Conservation (phyloP, 2,888 invertebrate species). For the Ochropleura leucogaster region DNA sequence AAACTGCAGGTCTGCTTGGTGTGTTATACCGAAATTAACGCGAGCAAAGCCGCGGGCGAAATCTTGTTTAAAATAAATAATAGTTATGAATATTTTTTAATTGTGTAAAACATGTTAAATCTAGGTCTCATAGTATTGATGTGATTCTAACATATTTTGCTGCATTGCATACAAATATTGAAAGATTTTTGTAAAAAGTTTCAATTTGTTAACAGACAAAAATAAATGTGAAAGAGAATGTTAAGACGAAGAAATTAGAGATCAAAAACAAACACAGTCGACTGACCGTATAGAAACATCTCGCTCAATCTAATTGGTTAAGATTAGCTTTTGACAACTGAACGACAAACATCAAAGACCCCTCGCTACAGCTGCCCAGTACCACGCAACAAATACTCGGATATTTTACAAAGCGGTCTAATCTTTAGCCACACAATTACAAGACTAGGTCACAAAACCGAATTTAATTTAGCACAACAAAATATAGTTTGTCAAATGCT, state of each 20-base stretch:
- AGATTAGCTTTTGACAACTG: not conserved
- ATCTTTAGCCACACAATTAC: slow-evolving; percentile 12
- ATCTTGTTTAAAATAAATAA: too few species aligned
- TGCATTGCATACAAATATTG: too few species aligned
- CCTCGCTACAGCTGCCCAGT: not conserved
- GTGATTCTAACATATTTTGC: too few species aligned
- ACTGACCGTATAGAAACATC: not conserved
- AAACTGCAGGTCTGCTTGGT: too few species aligned
- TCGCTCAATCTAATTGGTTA: not conserved
- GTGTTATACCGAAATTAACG: too few species aligned
- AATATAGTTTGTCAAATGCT: slow-evolving; percentile 13
- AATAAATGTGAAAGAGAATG: not conserved
- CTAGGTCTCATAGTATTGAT: too few species aligned
- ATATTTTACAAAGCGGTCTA: not conserved
- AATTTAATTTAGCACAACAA: not conserved
- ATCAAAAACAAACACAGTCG: too few species aligned
- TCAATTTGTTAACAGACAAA: not conserved
- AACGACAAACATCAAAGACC: not conserved
- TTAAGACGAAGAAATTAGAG: not conserved
- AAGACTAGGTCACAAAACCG: not conserved
- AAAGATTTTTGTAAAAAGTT: too few species aligned
- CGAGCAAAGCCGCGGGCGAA: too few species aligned
- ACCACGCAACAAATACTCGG: not conserved
- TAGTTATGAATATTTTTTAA: too few species aligned
- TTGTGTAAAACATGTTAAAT: too few species aligned